Conservation (phyloP, 2,888 invertebrate genomes). For the Lamproptera curius region DNA sequence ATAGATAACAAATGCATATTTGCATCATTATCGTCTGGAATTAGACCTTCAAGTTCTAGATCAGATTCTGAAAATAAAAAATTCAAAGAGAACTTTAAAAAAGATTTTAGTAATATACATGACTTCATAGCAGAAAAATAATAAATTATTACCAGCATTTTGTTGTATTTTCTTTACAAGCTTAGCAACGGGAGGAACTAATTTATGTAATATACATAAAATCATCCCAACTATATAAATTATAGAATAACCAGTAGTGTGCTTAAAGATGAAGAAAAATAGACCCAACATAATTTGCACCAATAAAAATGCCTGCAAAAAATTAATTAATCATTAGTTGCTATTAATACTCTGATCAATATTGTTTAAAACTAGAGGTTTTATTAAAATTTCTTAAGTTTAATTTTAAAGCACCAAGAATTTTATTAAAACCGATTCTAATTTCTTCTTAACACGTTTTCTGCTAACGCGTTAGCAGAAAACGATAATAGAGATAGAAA, state of each 20-base stretch:
- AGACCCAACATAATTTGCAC: constrained; percentile 52
- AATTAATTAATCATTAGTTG: constrained; percentile 16
- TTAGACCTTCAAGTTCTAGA: constrained; percentile 60
- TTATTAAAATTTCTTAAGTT: no score
- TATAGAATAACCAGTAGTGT: constrained; percentile 55
- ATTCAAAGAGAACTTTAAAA: no score
- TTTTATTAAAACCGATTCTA: no score
- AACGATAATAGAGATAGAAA: no score
- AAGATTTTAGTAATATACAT: no score
- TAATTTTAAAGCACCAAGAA: no score
- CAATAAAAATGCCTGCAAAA: constrained; percentile 64
- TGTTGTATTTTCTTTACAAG: constrained; percentile 52
- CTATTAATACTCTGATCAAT: no score
- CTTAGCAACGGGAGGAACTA: constrained; percentile 46
- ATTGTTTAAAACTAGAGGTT: no score
- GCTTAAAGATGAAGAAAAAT: constrained; percentile 52
- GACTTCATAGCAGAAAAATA: no score
- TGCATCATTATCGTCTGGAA: constrained; percentile 60
- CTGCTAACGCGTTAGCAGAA: no score
- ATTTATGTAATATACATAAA: constrained; percentile 47
- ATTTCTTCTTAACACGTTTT: no score
- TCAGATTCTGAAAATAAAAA: constrained; percentile 65
- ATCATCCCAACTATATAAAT: constrained; percentile 50
- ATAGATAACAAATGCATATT: constrained; percentile 61
- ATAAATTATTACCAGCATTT: constrained; percentile 50